Evolutionary conservation across 2,113 vertebrate species (phyloP), one percentile per base, ranked within the genome.

Genomic region (Ceuthmochares aereus): DNA sequence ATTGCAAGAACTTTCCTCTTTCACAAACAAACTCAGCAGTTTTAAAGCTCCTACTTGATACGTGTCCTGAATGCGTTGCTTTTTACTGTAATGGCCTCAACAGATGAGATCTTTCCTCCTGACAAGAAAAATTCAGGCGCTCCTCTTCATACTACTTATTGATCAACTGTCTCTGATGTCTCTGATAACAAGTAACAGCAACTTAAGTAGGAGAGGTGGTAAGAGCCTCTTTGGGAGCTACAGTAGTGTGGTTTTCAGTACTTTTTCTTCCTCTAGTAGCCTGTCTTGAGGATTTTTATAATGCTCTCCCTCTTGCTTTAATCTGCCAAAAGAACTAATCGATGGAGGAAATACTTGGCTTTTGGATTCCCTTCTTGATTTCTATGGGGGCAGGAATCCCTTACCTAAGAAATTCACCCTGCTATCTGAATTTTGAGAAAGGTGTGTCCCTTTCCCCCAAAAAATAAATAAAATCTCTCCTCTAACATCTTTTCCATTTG

Each of bases 381-480:
- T 89, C n/a, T 30, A n/a, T 6, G 4, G 2, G 7, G 3, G 11
- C 2, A 84, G 14, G 36, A 62, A 66, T 49, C 10, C 2, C 16
- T 84, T 72, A n/a, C 17, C 13, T 56, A 42, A 91, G 21, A 87
- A 64, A 64, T 18, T 69, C 14, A 27, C 6, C 5, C 16, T 74
- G 22, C 5, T 54, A 49, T 10, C 5, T 70, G 22, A 75, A 85
- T 79, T 92, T 75, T 60, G 15, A 47, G 37, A 67, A 62, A 60
- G 3, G 2, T 62, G 67, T 82, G 13, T 21, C 13, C 51, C 2
- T 1, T 1, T 3, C 67, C 8, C 12, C 11, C 34, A 56, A 54
- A 7, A 66, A 74, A 42, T 5, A 74, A 78, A 80, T 15, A 69
- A 93, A 66, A 54, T 70, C 7, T 5, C 7, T 72, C 49, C 15